Percentiles rank a stretch among this genome's conserved stretches.
Evolutionary conservation across 2,888 invertebrate species (phyloP).

Genomic region (Drosophila flavopinicola): DNA sequence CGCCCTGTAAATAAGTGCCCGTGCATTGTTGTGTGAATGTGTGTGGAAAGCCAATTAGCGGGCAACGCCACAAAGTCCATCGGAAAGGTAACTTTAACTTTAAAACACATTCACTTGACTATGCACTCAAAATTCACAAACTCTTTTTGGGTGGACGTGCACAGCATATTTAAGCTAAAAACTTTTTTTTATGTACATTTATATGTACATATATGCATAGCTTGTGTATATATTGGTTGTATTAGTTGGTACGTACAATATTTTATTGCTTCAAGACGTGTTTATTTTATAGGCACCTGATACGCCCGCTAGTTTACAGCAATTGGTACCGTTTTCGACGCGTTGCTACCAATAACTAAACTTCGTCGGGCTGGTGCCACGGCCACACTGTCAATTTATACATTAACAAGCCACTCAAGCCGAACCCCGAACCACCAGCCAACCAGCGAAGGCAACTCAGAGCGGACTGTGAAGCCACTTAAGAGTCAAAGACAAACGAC

Average conservation of each 20-base stretch:
- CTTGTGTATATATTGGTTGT: conserved; percentile 6
- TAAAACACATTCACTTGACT: conserved; percentile 13
- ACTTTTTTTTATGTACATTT: conserved; percentile 6
- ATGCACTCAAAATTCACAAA: conserved; percentile 27
- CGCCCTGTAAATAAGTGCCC: conserved; percentile 15
- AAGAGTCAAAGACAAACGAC: conserved; percentile 22
- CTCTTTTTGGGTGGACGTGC: conserved; percentile 5
- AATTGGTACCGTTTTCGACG: conserved; percentile 44
- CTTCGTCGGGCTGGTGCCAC: conserved; percentile 23
- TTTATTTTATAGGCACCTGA: conserved; percentile 15
- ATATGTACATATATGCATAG: conserved; percentile 8
- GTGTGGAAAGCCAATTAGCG: conserved; percentile 47
- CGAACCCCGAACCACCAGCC: conserved; percentile 31
- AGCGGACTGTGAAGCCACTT: conserved; percentile 10
- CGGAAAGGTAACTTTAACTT: conserved; percentile 11
- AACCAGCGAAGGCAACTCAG: conserved; percentile 3
- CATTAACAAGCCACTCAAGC: conserved; percentile 48
- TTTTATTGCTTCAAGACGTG: conserved; percentile 37
- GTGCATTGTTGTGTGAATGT: conserved; percentile 9
- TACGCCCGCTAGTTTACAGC: conserved; percentile 18
- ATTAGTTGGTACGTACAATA: conserved; percentile 36
- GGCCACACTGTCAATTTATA: conserved; percentile 44
- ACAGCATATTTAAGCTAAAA: conserved; percentile 4
- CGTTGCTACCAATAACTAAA: conserved; percentile 63
- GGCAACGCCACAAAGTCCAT: no score